Percentiles rank a stretch among this genome's conserved stretches.
These are phyloP conservation scores for Fratercula arctica DNA, from an alignment of 2,797 vertebrate species.

Conservation along the genomic window DNA sequence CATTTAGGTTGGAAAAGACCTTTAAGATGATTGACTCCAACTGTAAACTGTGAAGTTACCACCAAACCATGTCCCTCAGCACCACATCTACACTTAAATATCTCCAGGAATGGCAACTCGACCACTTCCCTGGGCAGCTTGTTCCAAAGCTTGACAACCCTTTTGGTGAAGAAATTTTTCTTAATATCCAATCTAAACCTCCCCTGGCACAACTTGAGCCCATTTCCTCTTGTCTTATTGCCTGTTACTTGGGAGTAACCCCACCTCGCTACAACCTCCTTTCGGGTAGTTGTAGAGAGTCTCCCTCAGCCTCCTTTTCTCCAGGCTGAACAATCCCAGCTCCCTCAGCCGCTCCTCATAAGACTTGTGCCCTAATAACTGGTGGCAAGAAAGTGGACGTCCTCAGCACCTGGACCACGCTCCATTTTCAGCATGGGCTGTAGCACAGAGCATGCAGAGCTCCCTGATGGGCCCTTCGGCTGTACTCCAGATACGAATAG, in stretches of 20 bases:
- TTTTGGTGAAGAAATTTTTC: neutral
- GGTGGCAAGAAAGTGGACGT: rapidly evolving
- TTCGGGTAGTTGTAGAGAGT: neutral
- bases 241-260: too few relatives aligned
- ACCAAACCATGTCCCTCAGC: neutral
- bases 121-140: neutral
- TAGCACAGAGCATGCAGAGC: rapidly evolving
- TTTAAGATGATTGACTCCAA: neutral
- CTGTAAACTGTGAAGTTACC: neutral
- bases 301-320: neutral
- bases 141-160: neutral
- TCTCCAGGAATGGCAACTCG: neutral
- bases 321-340: neutral
- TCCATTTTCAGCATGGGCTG: neutral
- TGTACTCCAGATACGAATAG: too few relatives aligned
- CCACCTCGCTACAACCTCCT: neutral
- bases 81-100: neutral
- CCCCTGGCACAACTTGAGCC: neutral
- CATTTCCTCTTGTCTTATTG: neutral
- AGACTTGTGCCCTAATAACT: neutral
- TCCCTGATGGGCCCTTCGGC: neutral
- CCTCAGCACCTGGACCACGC: neutral
- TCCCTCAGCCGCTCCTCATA: neutral
- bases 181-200: neutral
- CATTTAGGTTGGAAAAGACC: neutral